Evolutionary conservation across 2,113 vertebrate genomes (phyloP).

Genomic region (Taurulus bubalis): DNA sequence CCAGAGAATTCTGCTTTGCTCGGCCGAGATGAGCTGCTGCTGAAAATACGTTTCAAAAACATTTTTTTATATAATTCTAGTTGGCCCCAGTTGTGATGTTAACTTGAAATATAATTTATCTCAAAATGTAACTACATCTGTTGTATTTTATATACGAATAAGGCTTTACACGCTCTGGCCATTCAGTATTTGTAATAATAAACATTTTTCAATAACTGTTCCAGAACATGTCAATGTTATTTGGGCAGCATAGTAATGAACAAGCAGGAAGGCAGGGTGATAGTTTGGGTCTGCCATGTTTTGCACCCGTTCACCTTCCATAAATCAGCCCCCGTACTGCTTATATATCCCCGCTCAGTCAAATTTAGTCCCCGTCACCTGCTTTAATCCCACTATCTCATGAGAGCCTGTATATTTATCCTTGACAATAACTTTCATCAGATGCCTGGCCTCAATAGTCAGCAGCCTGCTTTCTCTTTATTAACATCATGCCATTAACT

Average conservation of each 20-base stretch:
- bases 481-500: conserved; percentile 49
- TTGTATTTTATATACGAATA: neutral
- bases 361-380: conserved; percentile 61
- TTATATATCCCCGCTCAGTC: conserved; percentile 59
- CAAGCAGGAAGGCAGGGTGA: neutral
- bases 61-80: conserved; percentile 17
- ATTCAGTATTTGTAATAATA: neutral
- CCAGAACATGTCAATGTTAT: neutral
- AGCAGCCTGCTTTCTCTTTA: conserved; percentile 55
- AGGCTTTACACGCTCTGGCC: neutral
- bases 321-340: conserved; percentile 35
- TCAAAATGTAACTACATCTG: neutral
- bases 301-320: conserved; percentile 48
- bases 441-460: conserved; percentile 45
- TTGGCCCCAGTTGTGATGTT: conserved; percentile 14
- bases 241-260: neutral
- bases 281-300: conserved; percentile 6
- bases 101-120: neutral
- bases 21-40: conserved; percentile 19
- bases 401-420: conserved; percentile 70
- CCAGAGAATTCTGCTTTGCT: conserved; percentile 21
- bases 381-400: conserved; percentile 66
- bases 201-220: neutral
- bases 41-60: conserved; percentile 43
- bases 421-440: conserved; percentile 77